Evolutionary conservation across 2,113 vertebrate species (phyloP).

Genomic region (Piaya cayana): DNA sequence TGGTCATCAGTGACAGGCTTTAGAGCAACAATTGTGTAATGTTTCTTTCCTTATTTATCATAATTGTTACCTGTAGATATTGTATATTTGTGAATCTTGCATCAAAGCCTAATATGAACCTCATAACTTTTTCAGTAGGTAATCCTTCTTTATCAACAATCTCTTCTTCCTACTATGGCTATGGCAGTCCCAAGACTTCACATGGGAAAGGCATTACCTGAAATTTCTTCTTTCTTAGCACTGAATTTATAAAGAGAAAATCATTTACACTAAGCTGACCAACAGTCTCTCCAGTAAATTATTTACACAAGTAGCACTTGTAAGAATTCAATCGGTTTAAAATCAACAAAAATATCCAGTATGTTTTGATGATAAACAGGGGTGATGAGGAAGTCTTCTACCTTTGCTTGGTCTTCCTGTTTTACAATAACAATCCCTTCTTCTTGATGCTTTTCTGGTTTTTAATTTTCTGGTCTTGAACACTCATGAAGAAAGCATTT

Average conservation of each 20-base stretch:
- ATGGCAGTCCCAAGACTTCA: background rate
- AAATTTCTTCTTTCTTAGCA: background rate
- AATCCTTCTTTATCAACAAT: background rate
- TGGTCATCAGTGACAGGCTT: background rate
- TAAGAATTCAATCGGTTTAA: background rate
- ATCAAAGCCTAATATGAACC: background rate
- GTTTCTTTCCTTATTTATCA: background rate
- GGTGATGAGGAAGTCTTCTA: background rate
- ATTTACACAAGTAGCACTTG: background rate
- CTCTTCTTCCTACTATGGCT: background rate
- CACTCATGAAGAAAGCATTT: background rate
- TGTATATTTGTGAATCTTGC: background rate
- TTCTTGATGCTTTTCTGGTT: background rate
- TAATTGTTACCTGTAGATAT: background rate
- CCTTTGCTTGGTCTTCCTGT: background rate
- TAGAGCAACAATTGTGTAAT: background rate
- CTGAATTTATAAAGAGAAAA: background rate
- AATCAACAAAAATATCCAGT: background rate
- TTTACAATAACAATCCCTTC: background rate
- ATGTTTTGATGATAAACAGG: background rate
- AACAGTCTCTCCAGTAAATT: background rate
- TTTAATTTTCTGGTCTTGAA: background rate
- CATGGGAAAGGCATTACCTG: background rate
- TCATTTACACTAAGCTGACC: background rate
- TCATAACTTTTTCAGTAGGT: background rate